Evolutionary conservation across 2,888 invertebrate species (phyloP).

Genomic region (Vanessa cardui): DNA sequence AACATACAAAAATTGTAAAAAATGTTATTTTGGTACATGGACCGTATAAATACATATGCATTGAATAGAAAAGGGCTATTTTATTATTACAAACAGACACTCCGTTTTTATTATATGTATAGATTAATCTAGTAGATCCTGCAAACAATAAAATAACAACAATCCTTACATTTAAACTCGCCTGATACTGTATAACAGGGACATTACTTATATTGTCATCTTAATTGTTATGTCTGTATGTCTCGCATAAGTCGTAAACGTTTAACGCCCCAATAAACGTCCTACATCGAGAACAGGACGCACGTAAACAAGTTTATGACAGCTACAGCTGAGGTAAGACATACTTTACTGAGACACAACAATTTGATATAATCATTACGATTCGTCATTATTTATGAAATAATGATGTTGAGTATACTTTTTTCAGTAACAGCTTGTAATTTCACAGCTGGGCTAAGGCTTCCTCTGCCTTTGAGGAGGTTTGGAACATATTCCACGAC

Average conservation of each 20-base stretch:
- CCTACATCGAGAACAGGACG: constrained; percentile 3
- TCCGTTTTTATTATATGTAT: too few species aligned
- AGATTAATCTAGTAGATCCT: background rate
- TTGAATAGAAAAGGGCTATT: too few species aligned
- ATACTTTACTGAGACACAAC: background rate
- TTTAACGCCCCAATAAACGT: constrained; percentile 6
- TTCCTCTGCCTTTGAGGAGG: too few species aligned
- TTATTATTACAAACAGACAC: too few species aligned
- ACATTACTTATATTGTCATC: background rate
- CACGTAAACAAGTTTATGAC: constrained; percentile 11
- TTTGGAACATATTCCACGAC: too few species aligned
- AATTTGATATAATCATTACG: background rate
- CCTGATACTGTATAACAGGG: background rate
- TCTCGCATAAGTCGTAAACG: constrained; percentile 9
- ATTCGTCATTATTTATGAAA: background rate
- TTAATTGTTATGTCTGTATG: constrained; percentile 9
- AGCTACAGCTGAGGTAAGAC: background rate
- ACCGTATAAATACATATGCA: too few species aligned
- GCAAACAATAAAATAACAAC: background rate
- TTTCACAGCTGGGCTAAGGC: too few species aligned
- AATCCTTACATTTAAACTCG: background rate
- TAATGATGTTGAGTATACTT: too few species aligned
- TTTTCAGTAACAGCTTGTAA: too few species aligned
- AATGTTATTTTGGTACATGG: too few species aligned
- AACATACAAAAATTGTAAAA: too few species aligned